A percentile compares a stretch with the other conserved stretches of the same genome.
Conservation (phyloP, 2,797 vertebrate genomes). For the Enteromius treurensis region DNA sequence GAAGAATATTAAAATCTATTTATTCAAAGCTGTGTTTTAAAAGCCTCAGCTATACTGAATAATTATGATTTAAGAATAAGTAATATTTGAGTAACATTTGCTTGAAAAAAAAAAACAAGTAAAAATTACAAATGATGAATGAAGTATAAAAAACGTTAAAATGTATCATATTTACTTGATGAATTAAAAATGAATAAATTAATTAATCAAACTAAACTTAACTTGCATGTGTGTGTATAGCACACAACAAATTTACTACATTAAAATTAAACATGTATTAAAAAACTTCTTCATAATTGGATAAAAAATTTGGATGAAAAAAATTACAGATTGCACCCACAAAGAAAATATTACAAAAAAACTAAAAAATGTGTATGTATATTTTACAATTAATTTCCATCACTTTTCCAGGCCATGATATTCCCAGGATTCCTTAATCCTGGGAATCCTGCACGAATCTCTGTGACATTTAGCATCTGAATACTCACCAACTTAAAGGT, state of each 20-base stretch:
- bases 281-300: too few relatives aligned
- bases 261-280: too few relatives aligned
- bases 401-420: not conserved
- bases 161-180: not conserved
- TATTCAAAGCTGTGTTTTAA: not conserved
- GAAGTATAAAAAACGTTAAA: not conserved
- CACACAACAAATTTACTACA: too few relatives aligned
- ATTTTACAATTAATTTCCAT: not conserved
- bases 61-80: not conserved
- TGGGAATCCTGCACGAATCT: not conserved
- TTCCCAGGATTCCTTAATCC: not conserved
- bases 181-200: too few relatives aligned
- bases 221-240: too few relatives aligned
- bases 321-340: not conserved
- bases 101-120: too few relatives aligned
- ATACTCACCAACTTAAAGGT: conserved; percentile 98
- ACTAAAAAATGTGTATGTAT: not conserved
- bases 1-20: not conserved
- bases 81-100: not conserved
- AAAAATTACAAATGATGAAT: not conserved
- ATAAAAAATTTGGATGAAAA: too few relatives aligned
- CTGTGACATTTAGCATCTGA: conserved; percentile 57
- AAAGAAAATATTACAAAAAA: not conserved
- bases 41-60: not conserved
- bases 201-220: too few relatives aligned